A percentile compares a stretch with the other conserved stretches of the same genome.
Conservation (phyloP, 1,140 invertebrate species). For the Phenacoccus solenopsis region DNA sequence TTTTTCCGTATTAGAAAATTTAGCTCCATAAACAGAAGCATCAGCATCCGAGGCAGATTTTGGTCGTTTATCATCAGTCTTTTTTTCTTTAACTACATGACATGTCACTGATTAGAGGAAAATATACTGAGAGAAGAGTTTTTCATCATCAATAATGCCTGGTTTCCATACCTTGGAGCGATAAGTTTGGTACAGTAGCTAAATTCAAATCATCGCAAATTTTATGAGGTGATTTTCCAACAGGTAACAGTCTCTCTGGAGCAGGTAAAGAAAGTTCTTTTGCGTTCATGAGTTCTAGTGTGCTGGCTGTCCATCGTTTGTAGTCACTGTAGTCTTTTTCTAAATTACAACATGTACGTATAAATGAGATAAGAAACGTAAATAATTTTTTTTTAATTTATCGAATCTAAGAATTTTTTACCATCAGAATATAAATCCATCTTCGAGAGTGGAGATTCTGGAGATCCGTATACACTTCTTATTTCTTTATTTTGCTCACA, state of each 20-base stretch:
- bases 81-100: not conserved
- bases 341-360: too few relatives aligned
- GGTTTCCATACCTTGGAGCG: not conserved
- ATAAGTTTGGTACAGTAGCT: not conserved
- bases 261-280: slow-evolving; percentile 25
- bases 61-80: not conserved
- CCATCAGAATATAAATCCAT: slow-evolving; percentile 62
- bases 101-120: not conserved
- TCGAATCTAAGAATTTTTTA: too few relatives aligned
- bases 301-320: not conserved
- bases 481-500: too few relatives aligned
- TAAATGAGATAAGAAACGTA: too few relatives aligned
- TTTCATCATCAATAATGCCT: too few relatives aligned
- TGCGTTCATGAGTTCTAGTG: not conserved
- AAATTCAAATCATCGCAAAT: slow-evolving; percentile 22
- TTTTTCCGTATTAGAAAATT: not conserved
- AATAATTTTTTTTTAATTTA: too few relatives aligned
- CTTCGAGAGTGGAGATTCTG: slow-evolving; percentile 63
- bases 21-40: not conserved
- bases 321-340: not conserved
- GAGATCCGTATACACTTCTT: slow-evolving; percentile 45
- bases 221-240: slow-evolving; percentile 44
- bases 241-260: slow-evolving; percentile 53
- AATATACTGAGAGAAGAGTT: too few relatives aligned
- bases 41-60: not conserved